Evolutionary conservation across 2,888 invertebrate genomes (phyloP), one percentile per base, ranked within the genome.

Genomic region (Dryocosmus kuriphilus): DNA sequence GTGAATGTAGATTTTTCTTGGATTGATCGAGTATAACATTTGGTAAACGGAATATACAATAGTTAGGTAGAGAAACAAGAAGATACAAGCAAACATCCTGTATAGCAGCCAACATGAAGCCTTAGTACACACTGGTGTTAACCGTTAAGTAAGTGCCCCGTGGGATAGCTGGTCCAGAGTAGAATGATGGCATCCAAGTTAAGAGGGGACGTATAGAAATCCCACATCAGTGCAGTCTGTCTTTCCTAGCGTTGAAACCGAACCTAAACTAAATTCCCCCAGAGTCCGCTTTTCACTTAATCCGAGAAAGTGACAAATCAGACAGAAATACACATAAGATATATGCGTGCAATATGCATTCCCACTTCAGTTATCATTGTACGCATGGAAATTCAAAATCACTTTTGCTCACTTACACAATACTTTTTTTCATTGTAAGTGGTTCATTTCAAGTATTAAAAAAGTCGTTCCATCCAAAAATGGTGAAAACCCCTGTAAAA

Each of bases 121-220:
- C 38, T 79, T 75, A 77, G 73, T 75, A 61, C 73, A 77, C 46
- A 60, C 73, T 80, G 84, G 83, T 84, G 86, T 86, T 87, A 88
- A 87, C 82, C 79, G 84, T 85, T 85, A 85, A 86, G 85, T 85
- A 84, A 88, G 81, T 81, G 83, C 87, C 86, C 81, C 83, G 2
- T n/a, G 82, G 85, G 88, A 87, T 76, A 61, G 81, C 79, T 79
- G 81, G 80, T 83, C 77, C 71, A 74, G 78, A 62, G 81, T 79
- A 76, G 78, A 81, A 77, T 79, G 82, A 83, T 79, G 82, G 81
- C 82, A 84, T 82, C 82, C 76, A 78, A 81, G 85, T 86, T 84
- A 84, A 83, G 82, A 83, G 80, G 83, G 76, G 82, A 82, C 86
- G 78, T 85, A 79, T 82, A 78, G 75, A 85, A 82, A 80, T 85